Evolutionary conservation across 1,140 invertebrate genomes (phyloP).

Genomic region (Plectrocnemia conspersa): DNA sequence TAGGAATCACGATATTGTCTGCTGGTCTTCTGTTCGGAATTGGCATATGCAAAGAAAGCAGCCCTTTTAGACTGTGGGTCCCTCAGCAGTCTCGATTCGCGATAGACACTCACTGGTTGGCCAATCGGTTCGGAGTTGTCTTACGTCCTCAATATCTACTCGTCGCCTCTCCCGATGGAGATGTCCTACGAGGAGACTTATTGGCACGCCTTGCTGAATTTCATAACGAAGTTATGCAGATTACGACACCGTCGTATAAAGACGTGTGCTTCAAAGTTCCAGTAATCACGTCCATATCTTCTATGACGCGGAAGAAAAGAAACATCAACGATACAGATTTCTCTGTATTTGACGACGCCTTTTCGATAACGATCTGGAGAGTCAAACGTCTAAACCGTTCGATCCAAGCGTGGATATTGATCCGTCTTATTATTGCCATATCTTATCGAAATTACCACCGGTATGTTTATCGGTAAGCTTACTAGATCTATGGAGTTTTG

Average conservation of each 20-base stretch:
- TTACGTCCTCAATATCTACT: constrained; percentile 59
- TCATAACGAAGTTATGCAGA: constrained; percentile 39
- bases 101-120: constrained; percentile 65
- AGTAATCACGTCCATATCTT: constrained; percentile 31
- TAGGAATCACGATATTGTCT: not conserved
- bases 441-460: constrained; percentile 53
- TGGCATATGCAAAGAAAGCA: constrained; percentile 58
- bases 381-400: constrained; percentile 37
- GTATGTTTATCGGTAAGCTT: constrained; percentile 62
- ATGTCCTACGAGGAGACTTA: constrained; percentile 57
- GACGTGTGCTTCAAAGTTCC: constrained; percentile 65
- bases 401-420: constrained; percentile 54
- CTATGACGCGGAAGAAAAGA: not conserved
- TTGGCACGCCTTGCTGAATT: constrained; percentile 42
- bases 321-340: not conserved
- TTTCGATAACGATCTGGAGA: constrained; percentile 38
- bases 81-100: constrained; percentile 62
- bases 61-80: constrained; percentile 72
- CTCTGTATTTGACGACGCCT: constrained; percentile 31
- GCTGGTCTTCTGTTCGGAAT: constrained; percentile 40
- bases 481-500: constrained; percentile 66
- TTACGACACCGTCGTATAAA: constrained; percentile 45
- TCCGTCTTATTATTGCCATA: constrained; percentile 53
- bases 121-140: constrained; percentile 60
- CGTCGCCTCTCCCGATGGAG: constrained; percentile 61